phyloP scores from a whole-genome alignment of 2,888 invertebrate species.

The Temnothorax rugatulus region DNA sequence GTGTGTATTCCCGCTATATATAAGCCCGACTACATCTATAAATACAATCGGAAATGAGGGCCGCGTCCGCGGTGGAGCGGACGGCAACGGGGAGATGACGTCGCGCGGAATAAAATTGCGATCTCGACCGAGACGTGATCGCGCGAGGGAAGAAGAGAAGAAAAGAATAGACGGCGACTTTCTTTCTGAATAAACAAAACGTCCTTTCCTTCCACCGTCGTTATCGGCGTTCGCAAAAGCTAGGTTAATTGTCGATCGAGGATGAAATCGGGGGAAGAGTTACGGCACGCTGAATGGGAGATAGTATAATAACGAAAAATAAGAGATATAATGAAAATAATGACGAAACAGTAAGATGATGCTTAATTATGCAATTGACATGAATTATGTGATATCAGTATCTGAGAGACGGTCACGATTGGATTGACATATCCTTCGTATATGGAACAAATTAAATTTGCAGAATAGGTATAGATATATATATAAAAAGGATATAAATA shows the following conservation, averaged over 20 bases:
- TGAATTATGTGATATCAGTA: neutral
- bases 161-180: neutral
- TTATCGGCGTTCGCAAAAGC: neutral
- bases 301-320: neutral
- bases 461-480: neutral
- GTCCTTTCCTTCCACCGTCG: neutral
- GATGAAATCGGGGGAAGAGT: neutral
- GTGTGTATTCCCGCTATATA: slow-evolving; percentile 55
- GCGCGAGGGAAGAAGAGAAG: too few relatives aligned
- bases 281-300: neutral
- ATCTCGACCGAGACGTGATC: neutral
- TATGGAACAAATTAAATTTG: neutral
- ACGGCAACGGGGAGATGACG: slow-evolving; percentile 17
- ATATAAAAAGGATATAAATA: too few relatives aligned
- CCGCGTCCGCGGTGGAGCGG: slow-evolving; percentile 36
- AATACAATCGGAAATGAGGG: slow-evolving; percentile 66
- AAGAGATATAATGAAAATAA: neutral
- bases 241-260: slow-evolving; percentile 37
- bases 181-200: neutral
- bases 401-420: neutral
- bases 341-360: neutral
- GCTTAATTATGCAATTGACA: neutral
- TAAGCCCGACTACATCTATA: slow-evolving; percentile 63
- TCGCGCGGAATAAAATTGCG: slow-evolving; percentile 37
- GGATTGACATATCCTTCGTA: neutral